phyloP scores from a whole-genome alignment of 2,888 invertebrate genomes.

The Drosophila rubida region DNA sequence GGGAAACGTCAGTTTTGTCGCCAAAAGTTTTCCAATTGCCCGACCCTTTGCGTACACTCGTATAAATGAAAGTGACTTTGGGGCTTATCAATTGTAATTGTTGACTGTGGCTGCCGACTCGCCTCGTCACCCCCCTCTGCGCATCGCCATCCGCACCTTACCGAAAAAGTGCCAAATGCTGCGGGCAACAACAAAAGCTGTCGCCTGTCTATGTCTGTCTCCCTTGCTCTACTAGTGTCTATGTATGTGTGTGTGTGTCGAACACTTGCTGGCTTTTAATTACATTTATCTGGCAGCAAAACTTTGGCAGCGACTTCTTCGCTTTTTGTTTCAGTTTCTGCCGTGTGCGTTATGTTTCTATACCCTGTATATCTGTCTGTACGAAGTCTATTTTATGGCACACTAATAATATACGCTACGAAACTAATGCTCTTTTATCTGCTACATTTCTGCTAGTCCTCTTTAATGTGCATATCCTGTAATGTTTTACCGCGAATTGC shows the following conservation, averaged over 20 bases:
- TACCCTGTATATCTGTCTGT: conserved; percentile 25
- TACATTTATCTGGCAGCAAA: conserved; percentile 72
- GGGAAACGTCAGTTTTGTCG: conserved; percentile 27
- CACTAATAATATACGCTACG: too few species aligned
- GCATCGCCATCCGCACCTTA: conserved; percentile 6
- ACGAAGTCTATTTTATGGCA: not conserved
- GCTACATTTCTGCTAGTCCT: not conserved
- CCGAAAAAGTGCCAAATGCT: conserved; percentile 59
- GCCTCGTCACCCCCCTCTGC: not conserved
- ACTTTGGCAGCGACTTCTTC: conserved; percentile 56
- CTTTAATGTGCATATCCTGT: not conserved
- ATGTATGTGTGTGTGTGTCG: conserved; percentile 23
- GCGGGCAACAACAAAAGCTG: conserved; percentile 65
- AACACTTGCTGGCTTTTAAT: conserved; percentile 62
- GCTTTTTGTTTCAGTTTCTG: conserved; percentile 20
- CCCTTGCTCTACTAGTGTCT: not conserved
- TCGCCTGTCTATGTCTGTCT: conserved; percentile 26
- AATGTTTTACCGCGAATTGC: not conserved
- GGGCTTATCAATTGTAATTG: conserved; percentile 79
- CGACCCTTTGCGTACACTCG: conserved; percentile 25
- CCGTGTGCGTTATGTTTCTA: conserved; percentile 46
- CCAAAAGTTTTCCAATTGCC: conserved; percentile 68
- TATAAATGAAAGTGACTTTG: conserved; percentile 76
- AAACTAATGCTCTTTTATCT: not conserved
- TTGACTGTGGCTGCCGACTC: conserved; percentile 30